Base-by-base conservation (phyloP, 1,140 invertebrate species). In the Anadara kagoshimensis region DNA sequence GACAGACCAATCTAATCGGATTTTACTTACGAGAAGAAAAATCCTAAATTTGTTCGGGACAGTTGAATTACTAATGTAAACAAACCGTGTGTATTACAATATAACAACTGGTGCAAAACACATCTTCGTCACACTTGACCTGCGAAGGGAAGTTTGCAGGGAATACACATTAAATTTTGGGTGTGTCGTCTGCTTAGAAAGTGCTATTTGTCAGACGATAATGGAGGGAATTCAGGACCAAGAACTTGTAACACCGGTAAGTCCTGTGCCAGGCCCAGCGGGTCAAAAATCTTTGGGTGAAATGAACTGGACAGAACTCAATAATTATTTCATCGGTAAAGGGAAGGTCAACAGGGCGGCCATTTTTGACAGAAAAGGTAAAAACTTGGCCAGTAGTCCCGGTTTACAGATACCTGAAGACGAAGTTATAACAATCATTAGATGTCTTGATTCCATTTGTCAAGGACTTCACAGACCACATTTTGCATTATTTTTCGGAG, bases 401-500 rank as follows among this genome's bases (percentile, higher is more conserved):
- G 49, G 49, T 14, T 67, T 70, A 65, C 47, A 45, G 20, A 70
- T 75, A 14, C 73, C 73, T 0, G 59, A 69, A 8, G 73, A 75
- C 26, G 73, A 75, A 67, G 67, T 69, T 26, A 64, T 56, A n/a
- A 69, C 73, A 5, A 66, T 75, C 5, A 54, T 58, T 10, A 66
- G 62, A 36, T 70, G 63, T 56, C 26, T 75, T 3, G 65, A 22
- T 51, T 47, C 68, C 29, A 63, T 70, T 26, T 75, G 59, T 62
- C 49, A 59, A 36, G 68, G 57, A 54, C 22, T 76, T 18, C 64
- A 66, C 22, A 66, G 68, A 24, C 65, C 69, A 2, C 65, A 68
- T 58, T 76, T 71, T 16, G 69, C 63, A 63, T 49, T 76, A 18
- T 76, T 76, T 49, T 76, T 72, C 43, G 63, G 69, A n/a, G 68